Base-by-base conservation (phyloP, 2,113 vertebrate species). In the Phrynocephalus versicolor region DNA sequence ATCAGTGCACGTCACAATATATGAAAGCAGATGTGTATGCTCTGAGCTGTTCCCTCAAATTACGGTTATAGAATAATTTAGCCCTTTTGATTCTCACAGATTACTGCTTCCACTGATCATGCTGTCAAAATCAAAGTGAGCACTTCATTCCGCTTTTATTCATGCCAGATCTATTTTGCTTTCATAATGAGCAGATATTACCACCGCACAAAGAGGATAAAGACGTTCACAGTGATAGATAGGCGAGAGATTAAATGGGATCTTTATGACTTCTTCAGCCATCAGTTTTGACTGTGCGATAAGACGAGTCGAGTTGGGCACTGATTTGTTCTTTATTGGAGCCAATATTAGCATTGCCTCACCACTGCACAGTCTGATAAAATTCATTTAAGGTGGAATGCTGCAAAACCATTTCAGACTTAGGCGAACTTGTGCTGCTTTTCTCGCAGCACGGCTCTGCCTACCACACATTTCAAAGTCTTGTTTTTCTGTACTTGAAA, bases 101-200 rank as follows among this genome's bases (percentile, higher is more conserved):
- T 98, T 97, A 97, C 97, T 94, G 96, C 96, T 93, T 95, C 96
- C 97, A 96, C 97, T 93, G 97, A 97, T 97, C 97, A 97, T 93
- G 94, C 97, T 97, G 97, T 97, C 97, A 97, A 96, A 91, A 96
- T 96, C 95, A 96, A 93, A 97, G 96, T 95, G 97, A 97, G 96
- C 96, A 94, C 97, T 97, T 96, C 97, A 96, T 97, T 96, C 97
- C 89, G 92, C 96, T 96, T 94, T 96, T 97, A 96, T 97, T 97
- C 97, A 97, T 95, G 97, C 97, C 97, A 97, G 97, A 95, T 97
- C 97, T 96, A 97, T 96, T 97, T 97, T 97, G 97, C 97, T 96
- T 97, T 94, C 95, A 95, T 98, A 98, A 98, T 98, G 97, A 98
- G 97, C 96, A 96, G 97, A 97, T 97, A 97, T 97, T 98, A 98